Evolutionary conservation across 2,888 invertebrate genomes (phyloP).

Genomic region (Heliconius sara): DNA sequence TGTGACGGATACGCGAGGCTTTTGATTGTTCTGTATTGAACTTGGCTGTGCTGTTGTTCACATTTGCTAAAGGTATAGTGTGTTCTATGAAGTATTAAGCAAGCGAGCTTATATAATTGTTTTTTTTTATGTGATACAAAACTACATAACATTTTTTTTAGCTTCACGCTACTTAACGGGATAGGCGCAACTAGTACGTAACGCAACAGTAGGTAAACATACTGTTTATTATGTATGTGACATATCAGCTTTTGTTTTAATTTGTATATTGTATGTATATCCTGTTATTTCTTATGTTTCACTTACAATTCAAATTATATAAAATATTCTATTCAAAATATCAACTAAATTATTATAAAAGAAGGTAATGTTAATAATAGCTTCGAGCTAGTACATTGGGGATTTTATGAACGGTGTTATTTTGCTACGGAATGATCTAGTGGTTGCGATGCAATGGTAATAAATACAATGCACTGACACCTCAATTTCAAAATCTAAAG

Average conservation of each 20-base stretch:
- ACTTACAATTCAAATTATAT: background rate
- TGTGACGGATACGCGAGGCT: slow-evolving; percentile 51
- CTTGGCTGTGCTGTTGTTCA: slow-evolving; percentile 11
- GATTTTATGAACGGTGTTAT: slow-evolving; percentile 61
- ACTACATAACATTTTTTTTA: no score
- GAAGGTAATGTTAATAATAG: slow-evolving; percentile 52
- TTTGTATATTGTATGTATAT: no score
- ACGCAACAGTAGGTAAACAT: no score
- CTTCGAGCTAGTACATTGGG: slow-evolving; percentile 64
- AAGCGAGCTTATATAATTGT: background rate
- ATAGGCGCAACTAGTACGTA: no score
- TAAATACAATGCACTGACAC: slow-evolving; percentile 80
- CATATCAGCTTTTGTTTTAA: no score
- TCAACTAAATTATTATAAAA: slow-evolving; percentile 47
- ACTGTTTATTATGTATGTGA: no score
- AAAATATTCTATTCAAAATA: slow-evolving; percentile 29
- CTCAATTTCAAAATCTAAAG: slow-evolving; percentile 77
- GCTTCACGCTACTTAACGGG: no score
- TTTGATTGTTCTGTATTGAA: slow-evolving; percentile 45
- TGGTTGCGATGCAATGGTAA: slow-evolving; percentile 62
- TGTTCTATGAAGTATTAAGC: background rate
- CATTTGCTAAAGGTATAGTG: background rate
- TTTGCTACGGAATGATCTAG: slow-evolving; percentile 51
- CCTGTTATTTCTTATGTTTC: background rate
- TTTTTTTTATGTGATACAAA: background rate